Evolutionary conservation across 2,888 invertebrate genomes (phyloP), one percentile per base, ranked within the genome.

Genomic region (Epistrophe eligans): DNA sequence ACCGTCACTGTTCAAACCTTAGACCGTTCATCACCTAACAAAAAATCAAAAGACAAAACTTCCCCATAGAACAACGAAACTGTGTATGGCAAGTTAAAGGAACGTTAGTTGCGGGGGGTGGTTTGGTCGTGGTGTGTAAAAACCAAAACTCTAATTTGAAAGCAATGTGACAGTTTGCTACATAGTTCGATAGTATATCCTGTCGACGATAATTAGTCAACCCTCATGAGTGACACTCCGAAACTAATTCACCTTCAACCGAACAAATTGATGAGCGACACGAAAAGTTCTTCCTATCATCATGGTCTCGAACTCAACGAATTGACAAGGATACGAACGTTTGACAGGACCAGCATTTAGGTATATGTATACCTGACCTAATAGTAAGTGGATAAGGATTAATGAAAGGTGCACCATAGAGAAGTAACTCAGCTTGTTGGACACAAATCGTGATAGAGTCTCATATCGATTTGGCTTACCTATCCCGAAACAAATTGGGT

Each of bases 161-260:
- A 74, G 70, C 70, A 62, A 71, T 79, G 70, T 79, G 79, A 79
- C 79, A 84, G 74, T 64, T 62, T 62, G 19, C 48, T 28, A 70
- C 48, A 74, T 74, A 50, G 64, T 60, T 70, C 64, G 70, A 76
- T 64, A 57, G 72, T 40, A 43, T 67, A 64, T 73, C 81, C 77
- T 81, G 84, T 85, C 81, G 77, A 64, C 57, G 55, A 73, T 81
- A 85, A 85, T 85, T 85, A 85, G 84, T 85, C 62, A 81, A 57
- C 77, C 77, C 72, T 73, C 57, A 38, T 24, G 52, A 81, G 71
- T 67, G 84, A 77, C 52, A 67, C 71, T 67, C 72, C 24, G 66
- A 72, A 77, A 72, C 77, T 77, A 81, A 77, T 73, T 77, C 77
- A 81, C 81, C 81, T 77, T 79, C 74, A 79, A 38, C 74, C 70